Base-by-base conservation (phyloP, 2,888 invertebrate genomes). In the Cataglyphis rosenhaueri region DNA sequence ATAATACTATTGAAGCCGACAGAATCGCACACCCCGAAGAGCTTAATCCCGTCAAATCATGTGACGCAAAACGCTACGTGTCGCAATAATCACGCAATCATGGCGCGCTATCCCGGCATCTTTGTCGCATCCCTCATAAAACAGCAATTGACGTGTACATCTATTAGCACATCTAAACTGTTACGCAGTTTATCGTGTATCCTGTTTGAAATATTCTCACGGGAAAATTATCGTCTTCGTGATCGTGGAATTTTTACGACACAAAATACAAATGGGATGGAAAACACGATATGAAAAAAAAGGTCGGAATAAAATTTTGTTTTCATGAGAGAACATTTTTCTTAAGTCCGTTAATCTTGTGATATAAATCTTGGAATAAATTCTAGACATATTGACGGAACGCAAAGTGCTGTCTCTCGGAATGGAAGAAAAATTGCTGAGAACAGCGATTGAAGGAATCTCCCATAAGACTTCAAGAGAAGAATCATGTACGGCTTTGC, bases 311-410 rank as follows among this genome's bases (percentile, higher is more conserved):
- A 1, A 70, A 70, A 59, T 18, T 70, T 15, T 29, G 9, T 44
- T 35, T 61, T 21, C 35, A 70, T 41, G 59, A 35, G 44, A 35
- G 18, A 62, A 44, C 25, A 55, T 10, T 41, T 55, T 55, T n/a
- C 55, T 38, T 9, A 73, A 76, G 82, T 73, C 81, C 85, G 86
- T 87, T 87, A 85, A 65, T 86, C 81, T 52, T 35, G 73, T 70
- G 48, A 65, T 25, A 61, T 83, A 61, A 78, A 85, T 74, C 83
- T 87, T 81, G 83, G 52, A 83, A 75, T 74, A 52, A 81, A 87
- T 87, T 87, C 85, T 81, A 32, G 57, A 57, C 68, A 32, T 70
- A 32, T 32, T 59, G 21, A 44, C 8, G 38, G 12, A 55, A 18
- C 52, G n/a, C 25, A 3, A 38, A 38, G 35, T 21, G 38, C n/a